Evolutionary conservation across 1,140 invertebrate genomes (phyloP), one percentile per base, ranked within the genome.

Genomic region (Pentalonia nigronervosa): DNA sequence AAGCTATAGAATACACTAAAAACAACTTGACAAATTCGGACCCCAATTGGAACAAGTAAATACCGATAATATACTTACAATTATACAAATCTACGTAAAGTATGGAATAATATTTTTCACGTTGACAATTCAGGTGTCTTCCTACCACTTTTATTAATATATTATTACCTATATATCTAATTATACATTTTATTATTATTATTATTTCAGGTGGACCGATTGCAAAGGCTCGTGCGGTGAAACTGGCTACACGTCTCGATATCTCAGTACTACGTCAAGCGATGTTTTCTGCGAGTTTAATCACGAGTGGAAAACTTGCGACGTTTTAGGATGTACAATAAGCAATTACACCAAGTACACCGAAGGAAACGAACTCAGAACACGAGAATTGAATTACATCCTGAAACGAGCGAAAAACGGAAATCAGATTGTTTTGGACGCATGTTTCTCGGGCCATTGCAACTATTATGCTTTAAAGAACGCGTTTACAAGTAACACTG

Each of bases 221-320:
- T 93, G 91, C 14, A 84, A 36, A 6, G 91, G 91, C 7, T 6
- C 3, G 30, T 93, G 91, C 14, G 91, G 91, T 84, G 91, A 84
- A 84, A 83, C 48, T 41, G 91, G 91, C 34, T 53, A 76, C 25
- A 53, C 17, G 48, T 53, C 81, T 50, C 91, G 91, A 30, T 84
- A 93, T 36, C 81, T 36, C 30, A 56, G 23, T 41, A 81, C 23
- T 25, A n/a, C 34, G n/a, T 84, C 34, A 17, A 84, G n/a, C 41
- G 76, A 50, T 11, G 25, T 76, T 2, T 14, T 34, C 23, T 36
- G 45, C 9, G 47, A 45, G 11, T 86, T 93, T 36, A 67, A 93
- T 23, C 48, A 56, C 14, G 91, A 93, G 9, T 93, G 91, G 91
- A 93, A 93, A 93, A 93, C 91, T 9, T 93, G 91, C n/a, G 21